Evolutionary conservation across 1,140 invertebrate genomes (phyloP).

Genomic region (Cherax destructor): DNA sequence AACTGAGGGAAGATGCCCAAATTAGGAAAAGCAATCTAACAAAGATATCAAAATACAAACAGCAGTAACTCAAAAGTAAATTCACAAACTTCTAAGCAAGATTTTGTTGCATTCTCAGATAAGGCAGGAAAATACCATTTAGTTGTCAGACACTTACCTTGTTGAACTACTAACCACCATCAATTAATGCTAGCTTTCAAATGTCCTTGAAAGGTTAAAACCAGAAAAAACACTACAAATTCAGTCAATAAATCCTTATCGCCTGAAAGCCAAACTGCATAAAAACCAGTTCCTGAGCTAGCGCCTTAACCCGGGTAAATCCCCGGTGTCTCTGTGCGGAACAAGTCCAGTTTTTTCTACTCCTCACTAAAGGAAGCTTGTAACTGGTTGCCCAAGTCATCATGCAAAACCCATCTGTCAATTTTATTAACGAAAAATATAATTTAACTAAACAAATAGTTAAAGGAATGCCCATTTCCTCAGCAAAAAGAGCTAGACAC

Average conservation of each 20-base stretch:
- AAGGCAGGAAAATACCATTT: no score
- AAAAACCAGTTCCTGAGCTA: neutral
- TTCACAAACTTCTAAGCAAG: no score
- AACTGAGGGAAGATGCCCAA: no score
- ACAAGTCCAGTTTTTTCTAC: neutral
- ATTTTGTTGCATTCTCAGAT: no score
- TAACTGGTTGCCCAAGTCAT: neutral
- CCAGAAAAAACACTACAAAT: neutral
- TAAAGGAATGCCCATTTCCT: no score
- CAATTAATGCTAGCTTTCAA: neutral
- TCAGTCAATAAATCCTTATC: neutral
- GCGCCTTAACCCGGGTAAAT: neutral
- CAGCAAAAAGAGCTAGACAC: no score
- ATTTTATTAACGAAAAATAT: neutral
- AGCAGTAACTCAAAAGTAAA: no score
- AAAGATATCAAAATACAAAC: no score
- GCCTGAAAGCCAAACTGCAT: neutral
- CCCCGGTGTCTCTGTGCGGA: neutral
- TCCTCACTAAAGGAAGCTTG: neutral
- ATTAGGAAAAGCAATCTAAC: no score
- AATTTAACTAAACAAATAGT: no score
- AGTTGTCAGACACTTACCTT: no score
- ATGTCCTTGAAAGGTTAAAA: neutral
- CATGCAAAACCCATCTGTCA: neutral
- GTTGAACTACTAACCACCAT: no score